A percentile compares a stretch with the other conserved stretches of the same genome.
These are phyloP conservation scores for Masticophis lateralis DNA, from an alignment of 2,797 vertebrate genomes.

Conservation along the genomic window DNA sequence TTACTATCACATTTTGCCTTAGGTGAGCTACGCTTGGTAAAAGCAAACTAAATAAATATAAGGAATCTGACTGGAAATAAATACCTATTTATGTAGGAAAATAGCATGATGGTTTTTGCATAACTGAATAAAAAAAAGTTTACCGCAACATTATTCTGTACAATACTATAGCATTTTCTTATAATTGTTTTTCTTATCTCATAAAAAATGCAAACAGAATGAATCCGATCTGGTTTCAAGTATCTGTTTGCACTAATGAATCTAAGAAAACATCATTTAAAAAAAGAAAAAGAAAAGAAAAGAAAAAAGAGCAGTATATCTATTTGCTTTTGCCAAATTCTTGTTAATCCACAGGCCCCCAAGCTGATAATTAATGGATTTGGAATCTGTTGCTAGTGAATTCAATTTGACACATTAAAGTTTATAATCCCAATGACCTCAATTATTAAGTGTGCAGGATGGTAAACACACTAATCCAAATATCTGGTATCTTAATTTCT, in stretches of 20 bases:
- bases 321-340: constrained; percentile 38
- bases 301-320: constrained; percentile 1
- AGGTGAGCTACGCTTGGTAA: background rate
- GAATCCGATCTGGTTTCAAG: background rate
- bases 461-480: constrained; percentile 68
- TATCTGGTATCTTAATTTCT: constrained; percentile 56
- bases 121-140: background rate
- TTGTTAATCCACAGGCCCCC: constrained; percentile 57
- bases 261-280: background rate
- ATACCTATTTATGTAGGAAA: background rate
- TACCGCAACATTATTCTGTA: background rate
- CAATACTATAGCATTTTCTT: background rate
- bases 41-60: background rate
- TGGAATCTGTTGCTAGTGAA: constrained; percentile 59
- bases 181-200: background rate
- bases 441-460: constrained; percentile 70
- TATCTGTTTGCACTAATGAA: constrained; percentile 29
- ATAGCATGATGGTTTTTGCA: background rate
- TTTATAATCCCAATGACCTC: constrained; percentile 69
- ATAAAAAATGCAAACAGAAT: background rate
- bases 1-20: background rate
- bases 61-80: background rate
- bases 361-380: constrained; percentile 64
- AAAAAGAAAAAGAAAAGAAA: background rate
- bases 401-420: constrained; percentile 67